Base-by-base conservation (phyloP, 2,113 vertebrate genomes). In the Coregonus clupeaformis region DNA sequence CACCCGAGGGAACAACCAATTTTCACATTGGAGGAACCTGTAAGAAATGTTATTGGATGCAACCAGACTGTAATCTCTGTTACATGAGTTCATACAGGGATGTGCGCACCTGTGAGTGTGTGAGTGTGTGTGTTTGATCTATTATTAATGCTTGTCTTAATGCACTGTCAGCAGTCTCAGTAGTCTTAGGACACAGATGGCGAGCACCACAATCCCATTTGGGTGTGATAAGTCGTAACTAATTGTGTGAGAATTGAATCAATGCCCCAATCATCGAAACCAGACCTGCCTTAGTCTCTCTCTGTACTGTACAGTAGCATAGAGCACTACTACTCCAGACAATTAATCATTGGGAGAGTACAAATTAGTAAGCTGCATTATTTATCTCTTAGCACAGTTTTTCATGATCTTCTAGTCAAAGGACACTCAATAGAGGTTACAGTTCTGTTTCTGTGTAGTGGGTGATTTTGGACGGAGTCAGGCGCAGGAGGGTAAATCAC, bases 211-310 rank as follows among this genome's bases (percentile, higher is more conserved):
- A 76, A 69, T 63, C 57, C 52, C 47, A 47, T 72, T 78, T 78
- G 76, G 42, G 63, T 47, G 64, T 72, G 68, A 79, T 73, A 82
- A 73, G 77, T 70, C 49, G 74, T 82, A 76, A 82, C 77, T 82
- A 82, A 82, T 82, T 67, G 73, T 60, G 30, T 71, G 77, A 74
- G 74, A 47, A 66, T 60, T n/a, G 68, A 73, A 76, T 67, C 14
- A 67, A 62, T 65, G 24, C 73, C 73, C 69, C 42, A 3, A 29
- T 47, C 6, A 57, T 25, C 5, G 16, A 65, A 7, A 29, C 2
- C n/a, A 66, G 60, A 29, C 45, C n/a, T 5, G n/a, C 20, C 57
- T 52, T 52, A 5, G 49, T 52, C 14, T 52, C 49, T 52, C 49
- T 52, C 16, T 60, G 52, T 55, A 9, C 7, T 60, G 5, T 22